Evolutionary conservation across 2,888 invertebrate species (phyloP).

Genomic region (Gymnocheta viridis): DNA sequence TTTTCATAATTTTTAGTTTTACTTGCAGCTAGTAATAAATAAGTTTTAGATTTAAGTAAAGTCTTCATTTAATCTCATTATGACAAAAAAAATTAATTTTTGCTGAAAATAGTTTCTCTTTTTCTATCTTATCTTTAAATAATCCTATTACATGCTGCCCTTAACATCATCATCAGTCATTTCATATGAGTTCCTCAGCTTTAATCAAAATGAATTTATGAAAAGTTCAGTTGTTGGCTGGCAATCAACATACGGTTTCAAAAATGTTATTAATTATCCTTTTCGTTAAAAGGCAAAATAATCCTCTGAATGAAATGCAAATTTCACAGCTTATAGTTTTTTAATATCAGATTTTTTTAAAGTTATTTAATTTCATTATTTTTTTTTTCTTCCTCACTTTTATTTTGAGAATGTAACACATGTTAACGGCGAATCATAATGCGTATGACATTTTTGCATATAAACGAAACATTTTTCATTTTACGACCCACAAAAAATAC

Average conservation of each 20-base stretch:
- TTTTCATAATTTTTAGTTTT: no score
- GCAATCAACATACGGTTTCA: slow-evolving; percentile 32
- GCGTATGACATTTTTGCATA: slow-evolving; percentile 69
- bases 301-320: slow-evolving; percentile 54
- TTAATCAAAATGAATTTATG: slow-evolving; percentile 46
- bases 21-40: no score
- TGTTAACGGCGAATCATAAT: slow-evolving; percentile 66
- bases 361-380: background rate
- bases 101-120: background rate
- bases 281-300: slow-evolving; percentile 12
- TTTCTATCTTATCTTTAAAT: background rate
- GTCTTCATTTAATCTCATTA: no score
- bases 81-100: no score
- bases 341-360: slow-evolving; percentile 13
- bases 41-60: no score
- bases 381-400: slow-evolving; percentile 11
- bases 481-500: slow-evolving; percentile 23
- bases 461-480: slow-evolving; percentile 69
- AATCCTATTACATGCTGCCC: background rate
- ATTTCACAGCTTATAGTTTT: slow-evolving; percentile 68
- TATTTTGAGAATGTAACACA: slow-evolving; percentile 48
- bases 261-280: slow-evolving; percentile 62
- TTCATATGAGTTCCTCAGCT: slow-evolving; percentile 11
- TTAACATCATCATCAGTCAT: slow-evolving; percentile 30
- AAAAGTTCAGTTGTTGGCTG: slow-evolving; percentile 11